Evolutionary conservation across 2,113 vertebrate species (phyloP).

Genomic region (Piprites chloris): DNA sequence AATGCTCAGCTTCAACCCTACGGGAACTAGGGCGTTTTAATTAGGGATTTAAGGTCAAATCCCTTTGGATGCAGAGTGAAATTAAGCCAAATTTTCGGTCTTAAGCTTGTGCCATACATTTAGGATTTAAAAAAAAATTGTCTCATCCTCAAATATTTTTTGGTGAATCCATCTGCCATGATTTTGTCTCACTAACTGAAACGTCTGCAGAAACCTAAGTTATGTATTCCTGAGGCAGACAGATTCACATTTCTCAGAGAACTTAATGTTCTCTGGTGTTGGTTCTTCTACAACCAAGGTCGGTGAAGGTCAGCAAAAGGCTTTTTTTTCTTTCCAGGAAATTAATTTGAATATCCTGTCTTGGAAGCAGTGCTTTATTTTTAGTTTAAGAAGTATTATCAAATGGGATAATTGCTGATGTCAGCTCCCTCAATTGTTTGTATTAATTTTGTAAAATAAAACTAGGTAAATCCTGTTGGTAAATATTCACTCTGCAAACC

Average conservation of each 20-base stretch:
- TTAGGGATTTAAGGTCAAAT: neutral
- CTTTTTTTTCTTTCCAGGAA: neutral
- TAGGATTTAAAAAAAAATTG: neutral
- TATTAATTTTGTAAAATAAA: neutral
- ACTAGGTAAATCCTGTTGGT: neutral
- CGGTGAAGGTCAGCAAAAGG: neutral
- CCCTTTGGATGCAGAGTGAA: neutral
- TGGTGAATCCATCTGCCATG: neutral
- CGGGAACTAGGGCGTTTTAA: neutral
- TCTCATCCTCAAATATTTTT: neutral
- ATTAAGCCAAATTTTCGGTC: neutral
- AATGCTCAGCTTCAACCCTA: neutral
- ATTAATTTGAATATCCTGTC: neutral
- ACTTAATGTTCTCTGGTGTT: neutral
- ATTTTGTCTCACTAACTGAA: neutral
- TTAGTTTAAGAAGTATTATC: neutral
- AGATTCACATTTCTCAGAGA: neutral
- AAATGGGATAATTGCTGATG: neutral
- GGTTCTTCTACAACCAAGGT: neutral
- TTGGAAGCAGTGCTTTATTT: neutral
- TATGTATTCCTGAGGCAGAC: neutral
- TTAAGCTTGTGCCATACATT: neutral
- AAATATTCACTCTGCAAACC: neutral
- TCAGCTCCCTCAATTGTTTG: neutral
- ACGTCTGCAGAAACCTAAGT: neutral